Conservation (phyloP, 1,140 invertebrate genomes). For the Vanessa atalanta region DNA sequence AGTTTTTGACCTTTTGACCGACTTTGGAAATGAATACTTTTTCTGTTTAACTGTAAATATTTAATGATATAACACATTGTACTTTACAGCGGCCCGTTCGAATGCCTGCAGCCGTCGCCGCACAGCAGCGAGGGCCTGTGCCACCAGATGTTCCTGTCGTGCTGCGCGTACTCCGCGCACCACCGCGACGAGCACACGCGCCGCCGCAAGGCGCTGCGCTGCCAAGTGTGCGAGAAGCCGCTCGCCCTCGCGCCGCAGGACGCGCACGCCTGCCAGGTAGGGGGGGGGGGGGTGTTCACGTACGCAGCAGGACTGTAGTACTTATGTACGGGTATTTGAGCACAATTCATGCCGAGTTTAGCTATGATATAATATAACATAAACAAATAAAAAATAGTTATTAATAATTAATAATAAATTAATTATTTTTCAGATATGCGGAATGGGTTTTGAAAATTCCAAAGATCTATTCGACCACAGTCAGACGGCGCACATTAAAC, state of each 20-base stretch:
- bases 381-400: not conserved
- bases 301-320: too few relatives aligned
- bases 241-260: slow-evolving; percentile 37
- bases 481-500: slow-evolving; percentile 72
- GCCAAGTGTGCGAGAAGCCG: slow-evolving; percentile 75
- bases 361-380: too few relatives aligned
- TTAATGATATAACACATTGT: too few relatives aligned
- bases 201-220: slow-evolving; percentile 56
- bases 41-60: too few relatives aligned
- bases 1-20: too few relatives aligned
- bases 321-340: too few relatives aligned
- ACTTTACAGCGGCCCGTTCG: slow-evolving; percentile 64
- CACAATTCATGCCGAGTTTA: too few relatives aligned
- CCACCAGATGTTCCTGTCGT: slow-evolving; percentile 73
- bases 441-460: slow-evolving; percentile 46
- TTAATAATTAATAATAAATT: not conserved
- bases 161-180: slow-evolving; percentile 74
- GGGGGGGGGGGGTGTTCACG: too few relatives aligned
- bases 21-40: too few relatives aligned
- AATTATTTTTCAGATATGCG: slow-evolving; percentile 40
- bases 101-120: slow-evolving; percentile 62
- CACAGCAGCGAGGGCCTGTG: slow-evolving; percentile 52
- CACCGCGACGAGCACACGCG: slow-evolving; percentile 68
- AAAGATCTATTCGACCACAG: slow-evolving; percentile 73
- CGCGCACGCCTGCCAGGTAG: slow-evolving; percentile 46